phyloP scores from a whole-genome alignment of 1,140 invertebrate species.

The Drusus annulatus region DNA sequence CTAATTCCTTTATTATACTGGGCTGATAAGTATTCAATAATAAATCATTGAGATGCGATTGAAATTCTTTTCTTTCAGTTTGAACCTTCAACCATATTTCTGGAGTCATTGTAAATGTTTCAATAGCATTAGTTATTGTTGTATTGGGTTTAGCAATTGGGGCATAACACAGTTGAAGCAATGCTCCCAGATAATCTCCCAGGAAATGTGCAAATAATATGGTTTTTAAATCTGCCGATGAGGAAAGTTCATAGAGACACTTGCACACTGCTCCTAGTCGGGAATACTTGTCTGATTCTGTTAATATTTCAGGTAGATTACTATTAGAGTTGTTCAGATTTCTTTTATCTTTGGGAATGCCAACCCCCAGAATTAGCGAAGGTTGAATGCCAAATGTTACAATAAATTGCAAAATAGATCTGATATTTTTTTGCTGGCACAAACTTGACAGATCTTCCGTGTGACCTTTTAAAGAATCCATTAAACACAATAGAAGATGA shows the following conservation, averaged over 20 bases:
- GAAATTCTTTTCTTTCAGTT: conserved; percentile 71
- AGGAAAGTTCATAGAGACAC: conserved; percentile 57
- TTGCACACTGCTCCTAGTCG: conserved; percentile 58
- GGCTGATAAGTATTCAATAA: conserved; percentile 74
- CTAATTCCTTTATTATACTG: conserved; percentile 78
- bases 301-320: conserved; percentile 56
- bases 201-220: conserved; percentile 70
- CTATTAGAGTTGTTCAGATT: conserved; percentile 56
- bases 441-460: conserved; percentile 73
- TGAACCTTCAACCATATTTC: conserved; percentile 72
- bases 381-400: conserved; percentile 77
- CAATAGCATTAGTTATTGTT: conserved; percentile 53
- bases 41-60: conserved; percentile 70
- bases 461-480: conserved; percentile 61
- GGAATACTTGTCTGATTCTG: conserved; percentile 61
- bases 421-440: conserved; percentile 72
- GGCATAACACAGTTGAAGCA: conserved; percentile 81
- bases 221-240: conserved; percentile 65
- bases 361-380: conserved; percentile 77
- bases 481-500: conserved; percentile 64
- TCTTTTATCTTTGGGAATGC: conserved; percentile 70
- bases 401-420: conserved; percentile 74
- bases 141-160: conserved; percentile 74
- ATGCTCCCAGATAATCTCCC: conserved; percentile 74
- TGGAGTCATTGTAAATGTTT: conserved; percentile 68